phyloP scores from a whole-genome alignment of 2,888 invertebrate genomes.

The Aethes cnicana region DNA sequence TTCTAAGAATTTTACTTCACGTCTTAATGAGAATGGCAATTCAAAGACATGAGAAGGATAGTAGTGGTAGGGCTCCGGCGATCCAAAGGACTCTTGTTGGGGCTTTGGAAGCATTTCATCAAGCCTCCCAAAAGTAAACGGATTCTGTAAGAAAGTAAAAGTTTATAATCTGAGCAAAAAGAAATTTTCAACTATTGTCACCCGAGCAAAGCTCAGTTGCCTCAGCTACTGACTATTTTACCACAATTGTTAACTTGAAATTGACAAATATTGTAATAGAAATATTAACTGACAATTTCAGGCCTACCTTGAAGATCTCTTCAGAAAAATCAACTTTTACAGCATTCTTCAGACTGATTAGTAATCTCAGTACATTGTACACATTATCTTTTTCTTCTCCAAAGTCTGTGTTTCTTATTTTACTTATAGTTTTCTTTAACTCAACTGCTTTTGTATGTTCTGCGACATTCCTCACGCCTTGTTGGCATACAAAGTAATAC shows the following conservation, averaged over 20 bases:
- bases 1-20: constrained; percentile 43
- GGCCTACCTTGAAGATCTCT: constrained; percentile 64
- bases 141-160: constrained; percentile 58
- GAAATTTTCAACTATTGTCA: too few relatives aligned
- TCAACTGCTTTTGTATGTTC: constrained; percentile 62
- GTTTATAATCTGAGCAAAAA: background rate
- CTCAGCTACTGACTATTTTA: too few relatives aligned
- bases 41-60: constrained; percentile 74
- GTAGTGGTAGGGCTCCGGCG: constrained; percentile 71
- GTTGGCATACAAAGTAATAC: constrained; percentile 58
- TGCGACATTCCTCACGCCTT: constrained; percentile 62
- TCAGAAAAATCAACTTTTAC: constrained; percentile 55
- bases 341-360: constrained; percentile 58
- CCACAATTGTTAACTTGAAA: too few relatives aligned
- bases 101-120: constrained; percentile 74
- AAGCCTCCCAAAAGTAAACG: constrained; percentile 71
- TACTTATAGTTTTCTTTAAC: constrained; percentile 59
- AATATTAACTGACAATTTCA: background rate
- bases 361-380: constrained; percentile 53
- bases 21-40: constrained; percentile 63
- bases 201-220: too few relatives aligned
- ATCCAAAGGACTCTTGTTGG: constrained; percentile 59
- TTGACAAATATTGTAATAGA: background rate
- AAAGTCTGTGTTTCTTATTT: constrained; percentile 53
- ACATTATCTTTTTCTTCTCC: constrained; percentile 54